These are phyloP conservation scores for Semnopithecus entellus DNA, from an alignment of 2,113 vertebrate species.

Conservation along the genomic window DNA sequence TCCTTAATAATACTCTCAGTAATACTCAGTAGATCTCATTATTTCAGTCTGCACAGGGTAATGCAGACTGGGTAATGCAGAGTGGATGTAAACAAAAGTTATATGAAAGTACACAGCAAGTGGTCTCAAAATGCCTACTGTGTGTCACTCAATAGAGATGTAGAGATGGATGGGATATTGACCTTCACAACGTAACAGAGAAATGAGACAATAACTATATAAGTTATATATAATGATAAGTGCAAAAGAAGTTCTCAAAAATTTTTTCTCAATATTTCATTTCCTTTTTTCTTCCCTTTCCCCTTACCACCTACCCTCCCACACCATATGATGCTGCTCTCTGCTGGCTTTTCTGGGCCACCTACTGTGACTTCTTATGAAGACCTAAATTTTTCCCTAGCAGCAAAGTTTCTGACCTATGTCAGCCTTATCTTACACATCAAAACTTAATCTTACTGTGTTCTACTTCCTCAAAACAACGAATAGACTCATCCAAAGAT, in stretches of 20 bases:
- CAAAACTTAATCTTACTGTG: background rate
- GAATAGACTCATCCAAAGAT: background rate
- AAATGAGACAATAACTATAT: background rate
- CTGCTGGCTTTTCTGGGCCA: background rate
- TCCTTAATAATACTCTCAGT: background rate
- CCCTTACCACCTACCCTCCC: accelerated
- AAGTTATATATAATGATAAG: background rate
- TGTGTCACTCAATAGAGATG: background rate
- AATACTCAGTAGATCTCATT: background rate
- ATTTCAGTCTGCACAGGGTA: background rate
- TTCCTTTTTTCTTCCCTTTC: background rate
- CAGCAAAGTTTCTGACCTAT: background rate
- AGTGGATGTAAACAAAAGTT: background rate
- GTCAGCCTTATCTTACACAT: background rate
- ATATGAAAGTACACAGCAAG: background rate
- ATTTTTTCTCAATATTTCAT: background rate
- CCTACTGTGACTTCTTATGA: background rate
- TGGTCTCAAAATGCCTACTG: background rate
- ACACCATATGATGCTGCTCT: background rate
- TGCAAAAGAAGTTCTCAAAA: background rate
- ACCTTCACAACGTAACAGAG: background rate
- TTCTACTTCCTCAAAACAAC: background rate
- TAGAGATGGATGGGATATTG: background rate
- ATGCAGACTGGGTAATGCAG: background rate
- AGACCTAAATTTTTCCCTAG: background rate